Evolutionary conservation across 2,888 invertebrate species (phyloP).

Genomic region (Chrysomela aeneicollis): DNA sequence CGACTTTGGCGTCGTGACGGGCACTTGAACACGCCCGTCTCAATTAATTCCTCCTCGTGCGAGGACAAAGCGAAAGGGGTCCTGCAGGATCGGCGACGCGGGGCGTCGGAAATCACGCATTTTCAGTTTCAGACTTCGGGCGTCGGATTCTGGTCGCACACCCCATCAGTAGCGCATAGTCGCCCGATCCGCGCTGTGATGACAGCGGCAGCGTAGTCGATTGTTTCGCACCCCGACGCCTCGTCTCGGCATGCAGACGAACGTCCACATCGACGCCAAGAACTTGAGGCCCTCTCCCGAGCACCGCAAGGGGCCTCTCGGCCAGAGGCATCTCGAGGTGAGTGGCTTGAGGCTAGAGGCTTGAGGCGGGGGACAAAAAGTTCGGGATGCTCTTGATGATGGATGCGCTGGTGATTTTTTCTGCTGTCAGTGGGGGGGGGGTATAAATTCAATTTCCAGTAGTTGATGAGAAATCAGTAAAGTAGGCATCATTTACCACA

Average conservation of each 20-base stretch:
- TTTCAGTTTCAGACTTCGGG: constrained; percentile 35
- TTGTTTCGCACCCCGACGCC: neutral
- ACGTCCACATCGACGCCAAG: constrained; percentile 78
- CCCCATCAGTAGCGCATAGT: constrained; percentile 29
- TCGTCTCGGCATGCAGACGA: constrained; percentile 70
- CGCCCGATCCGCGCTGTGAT: neutral
- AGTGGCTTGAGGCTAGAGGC: constrained; percentile 48
- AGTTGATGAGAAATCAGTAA: too few species aligned
- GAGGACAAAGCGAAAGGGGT: neutral
- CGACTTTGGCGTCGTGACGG: too few species aligned
- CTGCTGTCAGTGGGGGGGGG: too few species aligned
- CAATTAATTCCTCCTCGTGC: constrained; percentile 1
- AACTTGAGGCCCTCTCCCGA: constrained; percentile 71
- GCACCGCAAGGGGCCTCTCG: constrained; percentile 66
- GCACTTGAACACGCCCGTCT: neutral
- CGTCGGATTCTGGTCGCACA: constrained; percentile 33
- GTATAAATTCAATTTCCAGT: too few species aligned
- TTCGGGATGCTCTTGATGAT: too few species aligned
- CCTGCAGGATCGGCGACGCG: neutral
- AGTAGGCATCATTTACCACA: too few species aligned
- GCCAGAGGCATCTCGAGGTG: constrained; percentile 65
- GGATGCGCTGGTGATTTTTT: too few species aligned
- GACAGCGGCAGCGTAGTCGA: neutral
- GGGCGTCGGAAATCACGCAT: constrained; percentile 46
- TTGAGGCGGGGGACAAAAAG: too few species aligned